These are phyloP conservation scores for Sphinx pinastri DNA, from an alignment of 2,888 invertebrate species.

Conservation along the genomic window DNA sequence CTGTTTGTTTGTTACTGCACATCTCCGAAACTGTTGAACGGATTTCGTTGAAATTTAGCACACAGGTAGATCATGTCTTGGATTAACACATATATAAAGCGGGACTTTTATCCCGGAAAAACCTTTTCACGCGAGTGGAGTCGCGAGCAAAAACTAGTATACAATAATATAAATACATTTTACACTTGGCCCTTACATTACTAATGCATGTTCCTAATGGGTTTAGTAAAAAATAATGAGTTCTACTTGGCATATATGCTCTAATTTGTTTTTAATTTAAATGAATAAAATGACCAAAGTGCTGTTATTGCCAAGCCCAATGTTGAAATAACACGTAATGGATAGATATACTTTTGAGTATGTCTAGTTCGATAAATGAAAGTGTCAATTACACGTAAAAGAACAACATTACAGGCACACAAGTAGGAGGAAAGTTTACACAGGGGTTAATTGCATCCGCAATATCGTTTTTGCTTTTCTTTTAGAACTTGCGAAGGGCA, in stretches of 20 bases:
- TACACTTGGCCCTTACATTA: too few relatives aligned
- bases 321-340: conserved; percentile 19
- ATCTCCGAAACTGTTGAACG: too few relatives aligned
- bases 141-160: too few relatives aligned
- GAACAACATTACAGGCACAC: conserved; percentile 20
- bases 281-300: background rate
- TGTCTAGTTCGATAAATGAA: conserved; percentile 13
- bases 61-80: too few relatives aligned
- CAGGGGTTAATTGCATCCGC: conserved; percentile 56
- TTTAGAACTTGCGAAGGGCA: conserved; percentile 43
- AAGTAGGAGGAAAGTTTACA: conserved; percentile 47
- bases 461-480: conserved; percentile 48
- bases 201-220: background rate
- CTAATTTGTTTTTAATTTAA: conserved; percentile 5
- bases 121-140: too few relatives aligned
- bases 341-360: background rate
- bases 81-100: too few relatives aligned
- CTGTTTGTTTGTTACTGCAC: too few relatives aligned
- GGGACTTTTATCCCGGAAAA: too few relatives aligned
- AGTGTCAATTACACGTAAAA: conserved; percentile 25
- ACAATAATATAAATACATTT: too few relatives aligned
- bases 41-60: too few relatives aligned
- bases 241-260: background rate
- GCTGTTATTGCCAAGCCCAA: conserved; percentile 10
- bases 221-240: background rate